These are phyloP conservation scores for Aleiodes sp. DNA, from an alignment of 1,140 invertebrate genomes.

Conservation along the genomic window DNA sequence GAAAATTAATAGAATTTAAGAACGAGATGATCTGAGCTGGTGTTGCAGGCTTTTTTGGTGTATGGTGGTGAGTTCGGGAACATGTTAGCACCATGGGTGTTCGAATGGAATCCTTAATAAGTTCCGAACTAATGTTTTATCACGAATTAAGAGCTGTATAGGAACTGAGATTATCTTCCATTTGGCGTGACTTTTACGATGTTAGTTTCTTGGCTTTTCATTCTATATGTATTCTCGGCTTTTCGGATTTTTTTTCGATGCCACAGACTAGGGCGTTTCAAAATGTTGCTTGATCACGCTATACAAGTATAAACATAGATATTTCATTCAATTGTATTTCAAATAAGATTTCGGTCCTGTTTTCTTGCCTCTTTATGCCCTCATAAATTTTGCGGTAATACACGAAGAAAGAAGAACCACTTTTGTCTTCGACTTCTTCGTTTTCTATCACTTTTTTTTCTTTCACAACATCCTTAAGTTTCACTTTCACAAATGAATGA, in stretches of 20 bases:
- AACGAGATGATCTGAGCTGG: slow-evolving; percentile 14
- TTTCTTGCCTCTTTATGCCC: not conserved
- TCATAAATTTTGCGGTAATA: not conserved
- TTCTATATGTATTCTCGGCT: not conserved
- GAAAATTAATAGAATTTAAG: slow-evolving; percentile 16
- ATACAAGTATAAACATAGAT: not conserved
- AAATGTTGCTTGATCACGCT: slow-evolving; percentile 48
- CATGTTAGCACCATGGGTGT: slow-evolving; percentile 51
- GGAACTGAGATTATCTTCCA: slow-evolving; percentile 28
- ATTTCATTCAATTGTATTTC: not conserved
- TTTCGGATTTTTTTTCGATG: not conserved
- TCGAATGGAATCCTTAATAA: slow-evolving; percentile 40
- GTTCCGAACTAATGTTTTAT: slow-evolving; percentile 55
- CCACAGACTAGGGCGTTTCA: slow-evolving; percentile 6
- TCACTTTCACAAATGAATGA: too few species aligned
- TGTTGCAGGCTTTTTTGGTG: slow-evolving; percentile 29
- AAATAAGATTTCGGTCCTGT: not conserved
- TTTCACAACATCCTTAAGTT: too few species aligned
- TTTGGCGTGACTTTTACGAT: slow-evolving; percentile 28
- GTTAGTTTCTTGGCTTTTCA: slow-evolving; percentile 12
- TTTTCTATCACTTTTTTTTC: not conserved
- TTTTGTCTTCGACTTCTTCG: not conserved
- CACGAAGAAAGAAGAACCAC: not conserved
- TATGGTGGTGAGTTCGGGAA: slow-evolving; percentile 33
- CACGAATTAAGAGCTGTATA: slow-evolving; percentile 52